Percentiles rank a stretch among this genome's conserved stretches.
Evolutionary conservation across 2,888 invertebrate genomes (phyloP).

Genomic region (Polymixis flavicincta): DNA sequence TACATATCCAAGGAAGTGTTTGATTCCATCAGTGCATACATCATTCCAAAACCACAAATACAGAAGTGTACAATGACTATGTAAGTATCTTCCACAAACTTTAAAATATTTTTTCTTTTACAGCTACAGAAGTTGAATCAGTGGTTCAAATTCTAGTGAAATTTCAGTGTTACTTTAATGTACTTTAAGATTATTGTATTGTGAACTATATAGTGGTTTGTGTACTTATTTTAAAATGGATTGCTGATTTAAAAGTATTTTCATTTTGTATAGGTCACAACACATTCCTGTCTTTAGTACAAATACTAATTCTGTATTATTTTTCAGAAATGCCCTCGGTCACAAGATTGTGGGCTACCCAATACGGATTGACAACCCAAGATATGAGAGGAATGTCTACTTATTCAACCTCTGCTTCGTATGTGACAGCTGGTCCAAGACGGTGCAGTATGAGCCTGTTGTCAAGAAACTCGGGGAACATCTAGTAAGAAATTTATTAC

Average conservation of each 20-base stretch:
- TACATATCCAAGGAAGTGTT: slow-evolving; percentile 98
- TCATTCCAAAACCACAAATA: slow-evolving; percentile 98
- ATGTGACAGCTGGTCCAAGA: slow-evolving; percentile 96
- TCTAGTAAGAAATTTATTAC: slow-evolving; percentile 90
- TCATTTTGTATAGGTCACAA: neutral
- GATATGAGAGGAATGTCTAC: slow-evolving; percentile 98
- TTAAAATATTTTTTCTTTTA: neutral
- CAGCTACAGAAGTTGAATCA: slow-evolving; percentile 10
- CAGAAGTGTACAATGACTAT: slow-evolving; percentile 97
- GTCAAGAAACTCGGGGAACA: slow-evolving; percentile 98
- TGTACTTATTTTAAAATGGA: too few relatives aligned
- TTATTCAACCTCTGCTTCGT: slow-evolving; percentile 99
- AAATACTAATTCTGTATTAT: slow-evolving; percentile 10
- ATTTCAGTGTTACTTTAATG: neutral
- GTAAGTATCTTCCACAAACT: slow-evolving; percentile 88
- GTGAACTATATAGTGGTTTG: too few relatives aligned
- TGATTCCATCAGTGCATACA: slow-evolving; percentile 97
- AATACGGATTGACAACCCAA: slow-evolving; percentile 96
- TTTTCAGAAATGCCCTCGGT: slow-evolving; percentile 91
- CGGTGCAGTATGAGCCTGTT: slow-evolving; percentile 98
- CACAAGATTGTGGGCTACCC: slow-evolving; percentile 98
- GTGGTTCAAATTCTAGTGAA: slow-evolving; percentile 5
- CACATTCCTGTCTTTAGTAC: neutral
- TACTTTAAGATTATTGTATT: neutral
- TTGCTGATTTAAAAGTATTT: neutral